phyloP scores from a whole-genome alignment of 1,140 invertebrate species.

The Drusus annulatus region DNA sequence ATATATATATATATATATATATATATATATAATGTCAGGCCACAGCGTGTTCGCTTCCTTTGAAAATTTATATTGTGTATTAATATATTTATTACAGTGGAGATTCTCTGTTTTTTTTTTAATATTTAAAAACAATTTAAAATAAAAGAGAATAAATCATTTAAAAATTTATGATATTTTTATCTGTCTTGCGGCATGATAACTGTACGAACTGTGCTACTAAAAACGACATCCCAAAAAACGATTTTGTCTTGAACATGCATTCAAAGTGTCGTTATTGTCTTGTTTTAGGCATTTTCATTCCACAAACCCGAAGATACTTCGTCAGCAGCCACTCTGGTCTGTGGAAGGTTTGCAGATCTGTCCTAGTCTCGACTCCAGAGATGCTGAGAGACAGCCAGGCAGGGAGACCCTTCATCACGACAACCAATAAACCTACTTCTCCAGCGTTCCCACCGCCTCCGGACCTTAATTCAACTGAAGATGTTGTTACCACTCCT shows the following conservation, averaged over 20 bases:
- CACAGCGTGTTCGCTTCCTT: no score
- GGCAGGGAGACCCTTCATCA: constrained; percentile 27
- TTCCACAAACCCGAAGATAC: constrained; percentile 72
- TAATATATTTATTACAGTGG: no score
- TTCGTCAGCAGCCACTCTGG: constrained; percentile 77
- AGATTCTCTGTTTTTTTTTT: no score
- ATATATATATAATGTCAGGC: no score
- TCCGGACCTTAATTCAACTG: neutral
- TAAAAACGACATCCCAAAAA: no score
- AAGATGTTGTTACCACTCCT: neutral
- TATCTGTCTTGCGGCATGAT: no score
- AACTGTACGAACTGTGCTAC: no score
- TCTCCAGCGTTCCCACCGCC: constrained; percentile 15
- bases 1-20: no score
- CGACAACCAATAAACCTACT: constrained; percentile 15
- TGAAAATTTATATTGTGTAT: no score
- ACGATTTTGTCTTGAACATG: neutral
- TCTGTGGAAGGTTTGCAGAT: constrained; percentile 79
- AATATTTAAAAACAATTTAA: no score
- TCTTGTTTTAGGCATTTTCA: constrained; percentile 71
- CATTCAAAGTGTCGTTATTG: constrained; percentile 2
- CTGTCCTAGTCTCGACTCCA: constrained; percentile 59
- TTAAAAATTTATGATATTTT: no score
- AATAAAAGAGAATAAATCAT: no score
- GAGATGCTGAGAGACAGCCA: constrained; percentile 58